Evolutionary conservation across 2,113 vertebrate genomes (phyloP).

Genomic region (Halichoeres trimaculatus): DNA sequence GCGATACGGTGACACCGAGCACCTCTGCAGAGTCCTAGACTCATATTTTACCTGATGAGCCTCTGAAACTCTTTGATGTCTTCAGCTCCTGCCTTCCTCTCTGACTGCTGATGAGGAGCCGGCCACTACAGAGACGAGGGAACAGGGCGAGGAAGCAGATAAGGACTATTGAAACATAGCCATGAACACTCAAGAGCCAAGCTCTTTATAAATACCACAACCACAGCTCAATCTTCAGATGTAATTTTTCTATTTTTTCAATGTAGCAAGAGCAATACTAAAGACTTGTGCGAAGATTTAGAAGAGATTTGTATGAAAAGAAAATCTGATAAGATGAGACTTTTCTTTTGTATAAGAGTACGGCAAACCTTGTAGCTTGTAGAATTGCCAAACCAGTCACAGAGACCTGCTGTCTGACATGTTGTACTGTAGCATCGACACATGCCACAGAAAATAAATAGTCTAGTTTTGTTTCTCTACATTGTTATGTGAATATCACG

Average conservation of each 20-base stretch:
- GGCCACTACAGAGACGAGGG: slow-evolving; percentile 27
- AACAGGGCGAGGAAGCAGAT: slow-evolving; percentile 33
- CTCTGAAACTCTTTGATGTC: slow-evolving; percentile 61
- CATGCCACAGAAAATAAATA: slow-evolving; percentile 66
- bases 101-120: slow-evolving; percentile 37
- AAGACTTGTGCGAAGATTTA: slow-evolving; percentile 70
- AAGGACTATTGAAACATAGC: slow-evolving; percentile 75
- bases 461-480: slow-evolving; percentile 72
- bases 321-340: slow-evolving; percentile 34
- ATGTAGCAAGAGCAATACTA: slow-evolving; percentile 84
- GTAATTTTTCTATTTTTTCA: slow-evolving; percentile 80
- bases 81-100: slow-evolving; percentile 51
- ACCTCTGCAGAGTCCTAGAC: slow-evolving; percentile 67
- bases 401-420: slow-evolving; percentile 57
- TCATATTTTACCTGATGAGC: slow-evolving; percentile 21
- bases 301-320: slow-evolving; percentile 60
- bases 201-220: slow-evolving; percentile 66
- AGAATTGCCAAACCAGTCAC: slow-evolving; percentile 69
- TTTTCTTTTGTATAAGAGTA: slow-evolving; percentile 67
- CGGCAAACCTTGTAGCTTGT: slow-evolving; percentile 72
- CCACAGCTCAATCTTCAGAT: slow-evolving; percentile 72
- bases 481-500: slow-evolving; percentile 68
- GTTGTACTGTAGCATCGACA: slow-evolving; percentile 72
- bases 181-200: slow-evolving; percentile 69
- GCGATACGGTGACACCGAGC: slow-evolving; percentile 41